Evolutionary conservation across 2,113 vertebrate species (phyloP), one percentile per base, ranked within the genome.

Genomic region (Hipposideros armiger): DNA sequence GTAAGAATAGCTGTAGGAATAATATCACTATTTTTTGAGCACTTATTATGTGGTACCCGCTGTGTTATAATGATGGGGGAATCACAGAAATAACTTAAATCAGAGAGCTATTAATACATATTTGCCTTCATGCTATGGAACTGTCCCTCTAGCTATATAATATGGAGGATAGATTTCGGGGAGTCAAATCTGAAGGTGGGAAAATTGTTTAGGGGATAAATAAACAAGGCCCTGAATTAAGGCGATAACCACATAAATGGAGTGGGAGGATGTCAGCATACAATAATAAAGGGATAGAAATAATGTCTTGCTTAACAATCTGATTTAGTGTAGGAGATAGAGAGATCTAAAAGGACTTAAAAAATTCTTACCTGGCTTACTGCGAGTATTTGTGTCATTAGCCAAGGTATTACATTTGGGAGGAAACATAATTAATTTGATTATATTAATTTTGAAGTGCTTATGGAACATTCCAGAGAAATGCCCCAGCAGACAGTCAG

Each of bases 61-160:
- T 54, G 3, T 50, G 22, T 45, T 76, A 52, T 45, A 24, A 36
- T 32, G 30, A 74, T 13, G 45, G 13, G 13, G 14, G 11, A 72
- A 86, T 52, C 22, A 72, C 15, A 92, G 45, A 94, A 81, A 60
- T 50, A 89, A 92, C 30, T 36, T 77, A 82, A 80, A 58, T 24
- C 58, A 7, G 7, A 78, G 14, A 66, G 32, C 0, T 62, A 36
- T 36, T 36, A 36, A 36, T 36, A 85, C 77, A 84, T 62, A 40
- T 54, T 36, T 92, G 9, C 20, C 22, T 78, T 72, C 22, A 30
- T 77, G 13, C 45, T 60, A 45, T n/a, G 26, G 50, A 58, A 70
- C 24, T 62, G 20, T 66, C 58, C 26, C 8, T 85, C 64, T 90
- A 28, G 40, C 20, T 69, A 86, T 67, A 92, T 28, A 74, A 20